Conservation (phyloP, 2,113 vertebrate genomes). For the Cygnus buccinator region DNA sequence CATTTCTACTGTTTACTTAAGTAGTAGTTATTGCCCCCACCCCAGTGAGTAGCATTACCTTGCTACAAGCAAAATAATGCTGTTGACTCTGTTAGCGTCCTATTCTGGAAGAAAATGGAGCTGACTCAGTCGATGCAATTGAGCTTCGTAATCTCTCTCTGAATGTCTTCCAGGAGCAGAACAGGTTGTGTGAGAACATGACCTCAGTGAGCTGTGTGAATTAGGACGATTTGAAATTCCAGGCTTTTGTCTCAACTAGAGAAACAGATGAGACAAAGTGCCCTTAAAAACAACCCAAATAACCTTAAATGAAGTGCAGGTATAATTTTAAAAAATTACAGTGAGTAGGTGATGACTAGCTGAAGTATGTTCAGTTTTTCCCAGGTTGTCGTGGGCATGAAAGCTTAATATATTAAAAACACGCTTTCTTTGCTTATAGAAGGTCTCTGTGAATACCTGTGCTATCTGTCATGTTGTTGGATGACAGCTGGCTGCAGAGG, state of each 20-base stretch:
- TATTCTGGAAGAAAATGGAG: neutral
- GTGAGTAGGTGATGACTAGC: neutral
- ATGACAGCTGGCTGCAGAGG: neutral
- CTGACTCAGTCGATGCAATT: neutral
- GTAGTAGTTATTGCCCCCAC: neutral
- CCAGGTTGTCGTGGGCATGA: neutral
- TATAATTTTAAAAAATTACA: neutral
- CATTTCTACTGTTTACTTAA: neutral
- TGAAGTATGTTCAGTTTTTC: neutral
- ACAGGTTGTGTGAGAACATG: constrained; percentile 36
- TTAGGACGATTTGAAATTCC: constrained; percentile 1
- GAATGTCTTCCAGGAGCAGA: neutral
- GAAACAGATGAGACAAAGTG: neutral
- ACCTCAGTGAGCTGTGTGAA: neutral
- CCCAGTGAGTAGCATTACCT: neutral
- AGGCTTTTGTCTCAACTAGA: neutral
- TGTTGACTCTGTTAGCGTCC: neutral
- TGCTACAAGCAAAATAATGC: neutral
- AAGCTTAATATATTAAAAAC: neutral
- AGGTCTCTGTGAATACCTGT: neutral
- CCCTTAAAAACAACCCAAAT: neutral
- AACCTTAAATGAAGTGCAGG: neutral
- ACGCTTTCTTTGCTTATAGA: neutral
- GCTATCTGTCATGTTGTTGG: neutral
- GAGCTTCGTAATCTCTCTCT: neutral